These are phyloP conservation scores for Idaea biselata DNA, from an alignment of 2,888 invertebrate species.

Conservation along the genomic window DNA sequence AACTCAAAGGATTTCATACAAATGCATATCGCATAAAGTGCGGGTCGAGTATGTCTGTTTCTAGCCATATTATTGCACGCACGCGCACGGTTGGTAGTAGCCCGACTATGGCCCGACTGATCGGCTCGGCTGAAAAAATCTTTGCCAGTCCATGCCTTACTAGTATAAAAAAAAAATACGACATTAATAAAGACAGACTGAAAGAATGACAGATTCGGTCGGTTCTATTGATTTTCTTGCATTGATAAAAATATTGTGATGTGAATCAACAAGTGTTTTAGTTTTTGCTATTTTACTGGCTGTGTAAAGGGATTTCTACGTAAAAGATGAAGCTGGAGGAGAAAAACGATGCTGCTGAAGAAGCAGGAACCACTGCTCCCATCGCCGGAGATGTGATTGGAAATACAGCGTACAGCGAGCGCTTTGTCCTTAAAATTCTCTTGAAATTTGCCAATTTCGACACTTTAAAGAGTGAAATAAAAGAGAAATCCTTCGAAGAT, in stretches of 20 bases:
- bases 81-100: no score
- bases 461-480: slow-evolving; percentile 74
- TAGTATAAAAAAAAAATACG: no score
- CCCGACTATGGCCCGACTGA: no score
- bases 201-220: neutral
- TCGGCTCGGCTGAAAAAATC: no score
- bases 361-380: slow-evolving; percentile 29
- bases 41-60: no score
- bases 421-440: slow-evolving; percentile 85
- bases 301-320: neutral
- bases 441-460: slow-evolving; percentile 81
- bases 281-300: neutral
- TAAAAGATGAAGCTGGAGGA: slow-evolving; percentile 48
- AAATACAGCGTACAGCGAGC: slow-evolving; percentile 88
- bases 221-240: neutral
- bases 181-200: neutral
- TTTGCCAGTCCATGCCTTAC: no score
- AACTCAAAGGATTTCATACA: no score
- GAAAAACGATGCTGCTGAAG: slow-evolving; percentile 29
- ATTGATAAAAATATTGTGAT: neutral
- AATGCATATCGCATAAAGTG: no score
- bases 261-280: neutral
- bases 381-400: slow-evolving; percentile 90
- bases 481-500: slow-evolving; percentile 83
- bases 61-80: no score